phyloP scores from a whole-genome alignment of 2,113 vertebrate genomes.

The Thinocorus orbignyianus region DNA sequence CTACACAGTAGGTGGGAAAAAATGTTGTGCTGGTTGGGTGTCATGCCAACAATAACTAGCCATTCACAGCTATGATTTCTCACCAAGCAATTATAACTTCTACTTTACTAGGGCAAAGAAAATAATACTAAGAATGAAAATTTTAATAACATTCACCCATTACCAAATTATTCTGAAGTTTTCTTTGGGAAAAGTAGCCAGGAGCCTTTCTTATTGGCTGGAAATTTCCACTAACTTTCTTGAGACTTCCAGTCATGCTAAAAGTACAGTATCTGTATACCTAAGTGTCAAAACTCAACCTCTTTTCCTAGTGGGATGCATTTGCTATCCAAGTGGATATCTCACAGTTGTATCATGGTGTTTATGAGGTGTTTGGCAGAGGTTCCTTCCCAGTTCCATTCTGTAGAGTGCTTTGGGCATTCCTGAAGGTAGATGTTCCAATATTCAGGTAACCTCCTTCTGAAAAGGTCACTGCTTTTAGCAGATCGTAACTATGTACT shows the following conservation, averaged over 20 bases:
- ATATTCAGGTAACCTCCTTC: neutral
- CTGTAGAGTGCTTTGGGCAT: neutral
- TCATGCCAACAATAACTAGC: slow-evolving; percentile 43
- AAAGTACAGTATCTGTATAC: neutral
- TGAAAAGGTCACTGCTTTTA: neutral
- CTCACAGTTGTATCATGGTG: neutral
- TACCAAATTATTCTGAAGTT: neutral
- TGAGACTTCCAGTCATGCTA: neutral
- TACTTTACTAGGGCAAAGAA: neutral
- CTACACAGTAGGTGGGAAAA: slow-evolving; percentile 22
- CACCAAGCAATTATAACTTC: slow-evolving; percentile 30
- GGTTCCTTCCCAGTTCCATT: neutral
- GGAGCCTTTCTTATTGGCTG: neutral
- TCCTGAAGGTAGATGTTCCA: neutral
- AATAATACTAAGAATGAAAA: slow-evolving; percentile 8
- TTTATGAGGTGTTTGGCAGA: neutral
- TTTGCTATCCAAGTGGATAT: neutral
- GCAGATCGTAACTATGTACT: neutral
- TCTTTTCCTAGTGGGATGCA: neutral
- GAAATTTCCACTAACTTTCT: neutral
- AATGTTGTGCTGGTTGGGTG: neutral
- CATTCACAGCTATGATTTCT: slow-evolving; percentile 40
- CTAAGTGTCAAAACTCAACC: neutral
- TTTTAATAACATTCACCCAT: neutral
- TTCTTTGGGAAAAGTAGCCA: neutral